These are phyloP conservation scores for Chrysochloris asiatica DNA, from an alignment of 2,113 vertebrate species.

Conservation along the genomic window DNA sequence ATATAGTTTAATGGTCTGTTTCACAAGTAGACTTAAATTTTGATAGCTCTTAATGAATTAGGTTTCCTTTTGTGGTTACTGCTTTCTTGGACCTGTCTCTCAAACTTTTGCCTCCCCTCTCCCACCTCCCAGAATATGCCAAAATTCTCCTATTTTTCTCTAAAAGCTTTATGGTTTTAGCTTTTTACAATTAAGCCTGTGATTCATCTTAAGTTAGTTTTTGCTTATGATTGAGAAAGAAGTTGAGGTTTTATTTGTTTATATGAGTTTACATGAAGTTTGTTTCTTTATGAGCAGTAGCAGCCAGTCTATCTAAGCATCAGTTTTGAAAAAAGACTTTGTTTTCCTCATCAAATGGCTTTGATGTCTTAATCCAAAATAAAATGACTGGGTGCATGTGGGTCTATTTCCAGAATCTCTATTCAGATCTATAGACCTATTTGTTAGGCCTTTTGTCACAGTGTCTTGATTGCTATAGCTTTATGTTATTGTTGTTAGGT, in stretches of 20 bases:
- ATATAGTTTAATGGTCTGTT: background rate
- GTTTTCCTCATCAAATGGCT: background rate
- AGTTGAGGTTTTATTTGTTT: background rate
- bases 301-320: background rate
- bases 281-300: background rate
- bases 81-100: background rate
- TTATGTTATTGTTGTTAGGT: no score
- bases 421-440: background rate
- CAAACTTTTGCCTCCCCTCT: background rate
- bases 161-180: background rate
- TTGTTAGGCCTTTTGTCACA: background rate
- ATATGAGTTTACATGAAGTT: no score
- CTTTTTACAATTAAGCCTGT: background rate
- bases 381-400: background rate
- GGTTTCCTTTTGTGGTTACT: background rate
- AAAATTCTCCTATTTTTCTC: background rate
- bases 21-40: background rate
- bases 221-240: background rate
- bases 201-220: constrained; percentile 8
- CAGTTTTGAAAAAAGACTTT: background rate
- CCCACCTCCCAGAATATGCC: background rate
- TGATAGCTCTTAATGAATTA: background rate
- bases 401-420: background rate
- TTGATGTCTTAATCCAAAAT: background rate
- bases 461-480: background rate